These are phyloP conservation scores for Chauna torquata DNA, from an alignment of 2,113 vertebrate genomes.

Conservation along the genomic window DNA sequence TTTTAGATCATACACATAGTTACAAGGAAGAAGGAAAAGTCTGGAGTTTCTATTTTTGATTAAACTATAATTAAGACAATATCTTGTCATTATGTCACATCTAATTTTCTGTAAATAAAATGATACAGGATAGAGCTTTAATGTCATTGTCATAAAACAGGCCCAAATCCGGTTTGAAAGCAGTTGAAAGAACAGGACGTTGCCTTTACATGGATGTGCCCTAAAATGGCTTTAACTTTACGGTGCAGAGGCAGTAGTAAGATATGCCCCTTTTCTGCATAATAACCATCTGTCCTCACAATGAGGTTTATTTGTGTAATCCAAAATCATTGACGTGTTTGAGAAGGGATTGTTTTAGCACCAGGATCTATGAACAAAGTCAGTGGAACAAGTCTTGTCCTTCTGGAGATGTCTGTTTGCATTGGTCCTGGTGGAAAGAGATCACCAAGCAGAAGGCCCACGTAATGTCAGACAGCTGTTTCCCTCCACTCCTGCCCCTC, in stretches of 20 bases:
- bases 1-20: neutral
- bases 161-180: neutral
- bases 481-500: neutral
- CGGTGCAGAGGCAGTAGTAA: neutral
- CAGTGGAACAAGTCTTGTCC: neutral
- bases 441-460: neutral
- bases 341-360: neutral
- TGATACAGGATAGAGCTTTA: neutral
- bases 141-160: neutral
- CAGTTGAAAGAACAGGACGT: neutral
- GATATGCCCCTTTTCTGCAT: neutral
- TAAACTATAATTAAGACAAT: neutral
- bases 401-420: neutral
- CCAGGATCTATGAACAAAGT: neutral
- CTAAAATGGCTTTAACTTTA: too few species aligned
- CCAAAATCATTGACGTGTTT: neutral
- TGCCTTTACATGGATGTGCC: neutral
- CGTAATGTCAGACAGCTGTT: neutral
- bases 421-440: neutral
- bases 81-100: neutral
- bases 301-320: too few species aligned
- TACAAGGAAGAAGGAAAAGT: neutral
- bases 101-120: neutral
- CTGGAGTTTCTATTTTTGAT: neutral
- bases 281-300: too few species aligned